Percentiles rank a stretch among this genome's conserved stretches.
Evolutionary conservation across 2,797 vertebrate genomes (phyloP).

Genomic region (Macroramphosus scolopax): DNA sequence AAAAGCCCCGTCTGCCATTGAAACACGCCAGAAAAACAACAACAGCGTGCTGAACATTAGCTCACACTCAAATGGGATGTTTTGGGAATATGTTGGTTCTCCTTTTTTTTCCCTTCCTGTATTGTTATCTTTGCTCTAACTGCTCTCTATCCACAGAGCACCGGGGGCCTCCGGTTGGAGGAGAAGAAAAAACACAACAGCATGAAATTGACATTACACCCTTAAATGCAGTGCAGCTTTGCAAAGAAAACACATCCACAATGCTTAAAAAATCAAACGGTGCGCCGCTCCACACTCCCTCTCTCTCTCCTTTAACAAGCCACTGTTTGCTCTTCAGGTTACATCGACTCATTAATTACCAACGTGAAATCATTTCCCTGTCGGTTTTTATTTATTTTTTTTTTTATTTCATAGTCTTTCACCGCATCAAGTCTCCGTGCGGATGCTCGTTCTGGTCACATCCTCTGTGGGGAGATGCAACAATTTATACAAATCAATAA

Average conservation of each 20-base stretch:
- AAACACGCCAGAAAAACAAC: conserved; percentile 61
- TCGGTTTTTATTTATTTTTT: background rate
- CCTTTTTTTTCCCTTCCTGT: no score
- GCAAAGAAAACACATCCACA: conserved; percentile 69
- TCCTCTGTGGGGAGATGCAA: conserved; percentile 73
- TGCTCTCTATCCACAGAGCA: conserved; percentile 73
- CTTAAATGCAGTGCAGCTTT: conserved; percentile 68
- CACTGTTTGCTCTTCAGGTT: conserved; percentile 32
- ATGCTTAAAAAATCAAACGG: conserved; percentile 60
- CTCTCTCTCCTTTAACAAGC: conserved; percentile 27
- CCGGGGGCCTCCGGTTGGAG: conserved; percentile 50
- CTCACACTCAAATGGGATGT: conserved; percentile 56
- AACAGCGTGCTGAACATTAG: conserved; percentile 68
- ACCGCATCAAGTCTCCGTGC: conserved; percentile 25
- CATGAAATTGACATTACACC: conserved; percentile 79
- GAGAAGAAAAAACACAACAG: conserved; percentile 27
- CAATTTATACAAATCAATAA: conserved; percentile 83
- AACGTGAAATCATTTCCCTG: conserved; percentile 26
- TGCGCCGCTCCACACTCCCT: conserved; percentile 3
- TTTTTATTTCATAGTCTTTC: conserved; percentile 10
- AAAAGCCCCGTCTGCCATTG: conserved; percentile 65
- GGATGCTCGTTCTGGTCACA: conserved; percentile 62
- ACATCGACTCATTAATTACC: conserved; percentile 45
- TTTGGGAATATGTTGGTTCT: conserved; percentile 69
- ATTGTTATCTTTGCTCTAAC: no score